A percentile compares a stretch with the other conserved stretches of the same genome.
phyloP scores from a whole-genome alignment of 2,113 vertebrate genomes.

The Labeo rohita region DNA sequence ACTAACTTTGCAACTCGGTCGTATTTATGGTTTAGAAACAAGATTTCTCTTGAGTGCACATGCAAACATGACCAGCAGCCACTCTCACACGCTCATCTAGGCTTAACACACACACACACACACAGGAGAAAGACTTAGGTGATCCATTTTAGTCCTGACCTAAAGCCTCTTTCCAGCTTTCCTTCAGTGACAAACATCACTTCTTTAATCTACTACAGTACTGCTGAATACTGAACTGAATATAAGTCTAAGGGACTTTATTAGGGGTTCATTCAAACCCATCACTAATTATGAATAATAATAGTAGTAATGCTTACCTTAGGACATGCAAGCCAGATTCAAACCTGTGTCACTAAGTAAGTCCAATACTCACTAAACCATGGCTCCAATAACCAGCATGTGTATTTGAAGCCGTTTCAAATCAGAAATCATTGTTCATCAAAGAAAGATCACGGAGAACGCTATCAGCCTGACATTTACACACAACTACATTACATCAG shows the following conservation, averaged over 20 bases:
- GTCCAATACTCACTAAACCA: not conserved
- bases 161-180: conserved; percentile 43
- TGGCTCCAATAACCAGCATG: not conserved
- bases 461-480: conserved; percentile 12
- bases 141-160: conserved; percentile 40
- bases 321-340: not conserved
- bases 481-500: conserved; percentile 5
- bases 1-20: not conserved
- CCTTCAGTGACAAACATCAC: conserved; percentile 30
- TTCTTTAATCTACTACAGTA: conserved; percentile 18
- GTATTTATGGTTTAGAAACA: not conserved
- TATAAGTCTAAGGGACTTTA: not conserved
- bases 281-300: not conserved
- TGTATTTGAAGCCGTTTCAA: not conserved
- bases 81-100: conserved; percentile 33
- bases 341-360: not conserved
- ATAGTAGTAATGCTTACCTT: not conserved
- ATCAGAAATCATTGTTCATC: not conserved
- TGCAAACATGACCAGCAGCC: conserved; percentile 30
- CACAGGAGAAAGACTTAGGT: conserved; percentile 36
- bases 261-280: not conserved
- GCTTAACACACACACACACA: not conserved
- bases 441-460: not conserved
- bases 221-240: not conserved
- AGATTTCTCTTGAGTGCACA: conserved; percentile 13